phyloP scores from a whole-genome alignment of 2,113 vertebrate species.

The Eidolon helvum region DNA sequence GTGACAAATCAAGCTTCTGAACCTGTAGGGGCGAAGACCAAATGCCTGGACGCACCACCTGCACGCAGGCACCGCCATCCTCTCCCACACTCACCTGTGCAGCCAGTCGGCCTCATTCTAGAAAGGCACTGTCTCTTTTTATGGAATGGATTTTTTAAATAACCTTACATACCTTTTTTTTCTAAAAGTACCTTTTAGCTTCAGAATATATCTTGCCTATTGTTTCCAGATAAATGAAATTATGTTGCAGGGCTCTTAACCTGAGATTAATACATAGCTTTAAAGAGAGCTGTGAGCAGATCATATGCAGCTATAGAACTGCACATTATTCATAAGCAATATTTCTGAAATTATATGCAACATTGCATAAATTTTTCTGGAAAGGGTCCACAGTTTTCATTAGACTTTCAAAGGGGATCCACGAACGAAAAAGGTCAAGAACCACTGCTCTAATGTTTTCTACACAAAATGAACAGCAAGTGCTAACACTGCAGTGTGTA shows the following conservation, averaged over 20 bases:
- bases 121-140: neutral
- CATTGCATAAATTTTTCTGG: neutral
- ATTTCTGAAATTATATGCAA: slow-evolving; percentile 5
- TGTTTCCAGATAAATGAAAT: slow-evolving; percentile 3
- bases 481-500: neutral
- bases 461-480: neutral
- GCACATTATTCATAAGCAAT: neutral
- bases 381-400: neutral
- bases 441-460: neutral
- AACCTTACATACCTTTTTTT: neutral
- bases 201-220: slow-evolving; percentile 21
- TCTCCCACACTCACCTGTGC: neutral
- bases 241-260: neutral
- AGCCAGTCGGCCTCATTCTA: neutral
- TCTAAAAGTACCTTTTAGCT: slow-evolving; percentile 28
- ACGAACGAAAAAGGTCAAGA: neutral
- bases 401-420: neutral
- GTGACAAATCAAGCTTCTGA: neutral
- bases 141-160: neutral
- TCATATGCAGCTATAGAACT: neutral
- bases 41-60: neutral
- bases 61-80: too few species aligned
- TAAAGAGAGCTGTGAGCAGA: neutral
- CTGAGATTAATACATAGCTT: neutral
- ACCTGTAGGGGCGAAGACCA: neutral